Base-by-base conservation (phyloP, 2,888 invertebrate species). In the Eupithecia insigniata region DNA sequence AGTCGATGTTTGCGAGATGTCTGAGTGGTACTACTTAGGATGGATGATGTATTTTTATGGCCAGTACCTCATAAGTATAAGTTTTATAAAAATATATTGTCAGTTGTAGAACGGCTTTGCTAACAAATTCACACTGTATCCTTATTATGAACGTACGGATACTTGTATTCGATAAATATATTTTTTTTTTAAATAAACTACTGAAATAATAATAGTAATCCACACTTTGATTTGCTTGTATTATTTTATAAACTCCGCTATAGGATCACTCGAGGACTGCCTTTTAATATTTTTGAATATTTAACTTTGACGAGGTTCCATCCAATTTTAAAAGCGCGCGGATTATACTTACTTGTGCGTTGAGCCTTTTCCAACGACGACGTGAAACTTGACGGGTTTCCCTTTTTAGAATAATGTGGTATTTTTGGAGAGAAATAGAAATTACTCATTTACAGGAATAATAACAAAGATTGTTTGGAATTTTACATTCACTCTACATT, bases 291-390 rank as follows among this genome's bases (percentile, higher is more conserved):
- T 18, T 18, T 18, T 39, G 18, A 43, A 43, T 43, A 43, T 16
- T 12, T 55, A 26, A 55, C 12, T 22, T 55, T 26, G 26, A 55
- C 26, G 5, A 22, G 26, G 55, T 55, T 55, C 10, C 10, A 55
- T 26, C 26, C 26, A 12, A 22, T 51, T 22, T 51, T 51, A 3
- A 22, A 55, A 26, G 12, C 55, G 26, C 26, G 26, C 10, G 51
- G 51, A 51, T 22, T 55, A 12, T 14, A 55, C 5, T 8, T 51
- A 22, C 22, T 51, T 51, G 51, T 2, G 51, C 51, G 22, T 60
- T 51, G 60, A 73, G 70, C 34, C 34, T 62, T 18, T 32, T 71
- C 22, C 22, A 55, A 60, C 28, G n/a, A n/a, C n/a, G n/a, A 30
- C 18, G 60, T 30, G 8, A 30, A 60, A 18, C 60, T 60, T 60